Percentiles rank a stretch among this genome's conserved stretches.
These are phyloP conservation scores for Acanthornis magna DNA, from an alignment of 2,797 vertebrate species.

Conservation along the genomic window DNA sequence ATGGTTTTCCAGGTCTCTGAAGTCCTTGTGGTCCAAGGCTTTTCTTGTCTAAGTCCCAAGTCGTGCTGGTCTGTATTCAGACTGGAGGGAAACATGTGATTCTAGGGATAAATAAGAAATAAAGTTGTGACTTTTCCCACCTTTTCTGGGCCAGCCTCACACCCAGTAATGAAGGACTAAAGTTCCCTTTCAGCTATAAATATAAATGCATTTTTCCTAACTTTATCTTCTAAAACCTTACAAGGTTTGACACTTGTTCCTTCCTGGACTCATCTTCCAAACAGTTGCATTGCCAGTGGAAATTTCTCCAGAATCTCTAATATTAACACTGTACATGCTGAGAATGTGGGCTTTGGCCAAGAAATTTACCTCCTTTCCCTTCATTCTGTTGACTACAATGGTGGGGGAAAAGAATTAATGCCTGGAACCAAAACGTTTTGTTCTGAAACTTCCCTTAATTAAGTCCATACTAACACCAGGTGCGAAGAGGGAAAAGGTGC, in stretches of 20 bases:
- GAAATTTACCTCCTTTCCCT: neutral
- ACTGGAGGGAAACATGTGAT: neutral
- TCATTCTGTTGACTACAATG: neutral
- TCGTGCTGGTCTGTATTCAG: neutral
- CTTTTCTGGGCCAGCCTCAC: neutral
- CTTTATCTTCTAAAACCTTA: neutral
- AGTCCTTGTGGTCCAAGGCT: neutral
- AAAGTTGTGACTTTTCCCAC: neutral
- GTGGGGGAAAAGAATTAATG: accelerated
- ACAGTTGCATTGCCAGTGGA: neutral
- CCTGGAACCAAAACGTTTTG: neutral
- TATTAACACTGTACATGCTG: neutral
- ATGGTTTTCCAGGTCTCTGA: neutral
- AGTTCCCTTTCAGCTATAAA: neutral
- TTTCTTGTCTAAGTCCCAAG: neutral
- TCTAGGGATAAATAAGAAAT: neutral
- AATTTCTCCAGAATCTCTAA: neutral
- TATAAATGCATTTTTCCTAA: neutral
- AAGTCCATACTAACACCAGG: neutral
- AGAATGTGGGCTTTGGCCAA: neutral
- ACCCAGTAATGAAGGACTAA: neutral
- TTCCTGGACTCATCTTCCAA: neutral
- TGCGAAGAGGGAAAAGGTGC: neutral
- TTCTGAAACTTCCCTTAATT: neutral
- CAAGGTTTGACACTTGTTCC: neutral